Conservation (phyloP, 2,797 vertebrate genomes). For the Vultur gryphus region DNA sequence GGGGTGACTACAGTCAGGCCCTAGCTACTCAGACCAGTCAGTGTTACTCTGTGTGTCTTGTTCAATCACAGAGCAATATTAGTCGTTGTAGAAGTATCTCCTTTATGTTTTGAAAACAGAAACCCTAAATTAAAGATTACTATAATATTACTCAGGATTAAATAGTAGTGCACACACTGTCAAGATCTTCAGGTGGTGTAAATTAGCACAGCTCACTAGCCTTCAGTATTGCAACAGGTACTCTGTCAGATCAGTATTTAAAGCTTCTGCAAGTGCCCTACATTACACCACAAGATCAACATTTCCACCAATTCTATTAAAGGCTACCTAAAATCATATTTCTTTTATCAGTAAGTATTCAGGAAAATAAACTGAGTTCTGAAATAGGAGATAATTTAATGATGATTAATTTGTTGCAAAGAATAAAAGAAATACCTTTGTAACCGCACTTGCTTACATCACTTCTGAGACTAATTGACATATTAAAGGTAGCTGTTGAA, state of each 20-base stretch:
- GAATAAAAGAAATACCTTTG: neutral
- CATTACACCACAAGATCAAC: neutral
- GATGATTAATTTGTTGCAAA: neutral
- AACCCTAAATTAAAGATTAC: neutral
- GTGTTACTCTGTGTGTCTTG: neutral
- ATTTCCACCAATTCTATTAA: neutral
- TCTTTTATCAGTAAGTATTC: neutral
- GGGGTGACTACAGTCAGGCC: neutral
- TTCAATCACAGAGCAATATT: neutral
- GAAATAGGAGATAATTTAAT: neutral
- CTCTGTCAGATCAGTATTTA: neutral
- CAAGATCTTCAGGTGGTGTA: neutral
- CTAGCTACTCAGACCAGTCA: accelerated
- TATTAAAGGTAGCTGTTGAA: neutral
- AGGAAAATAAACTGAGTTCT: neutral
- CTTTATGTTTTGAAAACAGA: neutral
- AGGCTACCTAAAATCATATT: neutral
- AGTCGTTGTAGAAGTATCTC: neutral
- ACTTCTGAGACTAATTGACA: neutral
- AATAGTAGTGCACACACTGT: neutral
- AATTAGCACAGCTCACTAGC: neutral
- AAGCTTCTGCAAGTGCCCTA: neutral
- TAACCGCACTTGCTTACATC: neutral
- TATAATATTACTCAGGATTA: neutral
- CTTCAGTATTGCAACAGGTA: neutral